A percentile compares a stretch with the other conserved stretches of the same genome.
These are phyloP conservation scores for Brachypterus glaber DNA, from an alignment of 2,888 invertebrate genomes.

Conservation along the genomic window DNA sequence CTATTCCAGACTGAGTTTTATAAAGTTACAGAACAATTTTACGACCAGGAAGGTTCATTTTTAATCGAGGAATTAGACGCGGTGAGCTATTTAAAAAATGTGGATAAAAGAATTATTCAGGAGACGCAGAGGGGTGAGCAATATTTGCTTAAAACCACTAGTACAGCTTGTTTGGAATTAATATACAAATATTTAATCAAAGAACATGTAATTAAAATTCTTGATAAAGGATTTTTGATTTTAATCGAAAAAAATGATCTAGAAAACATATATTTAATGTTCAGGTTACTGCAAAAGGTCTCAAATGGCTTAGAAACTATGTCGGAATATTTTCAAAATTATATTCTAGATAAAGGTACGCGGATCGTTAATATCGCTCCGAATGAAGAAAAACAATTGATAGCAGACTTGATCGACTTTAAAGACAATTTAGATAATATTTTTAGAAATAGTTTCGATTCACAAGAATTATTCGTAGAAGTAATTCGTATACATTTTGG, in stretches of 20 bases:
- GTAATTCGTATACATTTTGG: constrained; percentile 92
- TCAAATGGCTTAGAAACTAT: constrained; percentile 79
- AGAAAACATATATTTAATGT: constrained; percentile 74
- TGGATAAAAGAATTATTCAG: constrained; percentile 74
- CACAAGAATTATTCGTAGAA: constrained; percentile 75
- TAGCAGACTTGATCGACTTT: constrained; percentile 86
- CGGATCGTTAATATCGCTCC: constrained; percentile 82
- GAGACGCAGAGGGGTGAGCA: constrained; percentile 81
- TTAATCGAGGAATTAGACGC: constrained; percentile 82
- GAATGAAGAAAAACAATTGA: constrained; percentile 88
- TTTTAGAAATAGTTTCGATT: constrained; percentile 76
- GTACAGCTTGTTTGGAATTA: constrained; percentile 71
- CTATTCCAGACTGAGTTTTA: constrained; percentile 81
- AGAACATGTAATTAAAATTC: constrained; percentile 74
- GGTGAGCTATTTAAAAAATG: constrained; percentile 63
- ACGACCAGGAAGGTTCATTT: constrained; percentile 80
- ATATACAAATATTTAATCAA: constrained; percentile 85
- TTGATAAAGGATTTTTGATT: constrained; percentile 80
- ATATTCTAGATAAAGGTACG: constrained; percentile 88
- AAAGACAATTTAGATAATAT: constrained; percentile 93
- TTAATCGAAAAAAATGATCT: constrained; percentile 63
- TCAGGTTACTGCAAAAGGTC: constrained; percentile 74
- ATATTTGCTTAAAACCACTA: constrained; percentile 74
- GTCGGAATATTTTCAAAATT: constrained; percentile 77
- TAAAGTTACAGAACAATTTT: constrained; percentile 77